phyloP scores from a whole-genome alignment of 2,113 vertebrate genomes.

The Fregetta grallaria region DNA sequence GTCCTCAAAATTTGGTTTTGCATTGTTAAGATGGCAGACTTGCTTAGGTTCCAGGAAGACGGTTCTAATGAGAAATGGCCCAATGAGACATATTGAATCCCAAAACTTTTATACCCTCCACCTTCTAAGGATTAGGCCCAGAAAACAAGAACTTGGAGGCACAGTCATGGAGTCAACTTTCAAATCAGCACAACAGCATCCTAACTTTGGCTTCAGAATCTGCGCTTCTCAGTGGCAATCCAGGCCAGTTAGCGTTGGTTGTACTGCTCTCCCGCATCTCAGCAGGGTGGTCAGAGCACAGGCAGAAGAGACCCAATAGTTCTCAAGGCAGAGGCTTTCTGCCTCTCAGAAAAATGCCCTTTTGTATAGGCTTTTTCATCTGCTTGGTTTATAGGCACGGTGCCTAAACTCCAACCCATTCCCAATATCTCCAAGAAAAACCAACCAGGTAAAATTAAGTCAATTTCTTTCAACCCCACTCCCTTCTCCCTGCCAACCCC shows the following conservation, averaged over 20 bases:
- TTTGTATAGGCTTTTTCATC: background rate
- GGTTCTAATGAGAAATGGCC: background rate
- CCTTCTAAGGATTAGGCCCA: background rate
- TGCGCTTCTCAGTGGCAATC: accelerated
- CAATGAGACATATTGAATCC: background rate
- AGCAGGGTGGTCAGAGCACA: background rate
- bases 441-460: background rate
- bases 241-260: accelerated
- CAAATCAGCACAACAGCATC: background rate
- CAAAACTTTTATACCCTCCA: background rate
- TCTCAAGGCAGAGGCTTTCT: background rate
- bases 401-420: background rate
- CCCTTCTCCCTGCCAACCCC: background rate
- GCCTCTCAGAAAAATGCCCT: background rate
- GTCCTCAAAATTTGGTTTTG: background rate
- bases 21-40: background rate
- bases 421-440: background rate
- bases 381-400: background rate
- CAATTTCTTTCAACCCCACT: background rate
- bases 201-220: background rate
- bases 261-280: accelerated
- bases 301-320: no score
- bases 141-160: background rate
- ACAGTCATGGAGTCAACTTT: background rate
- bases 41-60: background rate